A percentile compares a stretch with the other conserved stretches of the same genome.
Evolutionary conservation across 2,113 vertebrate species (phyloP).

Genomic region (Scortum barcoo): DNA sequence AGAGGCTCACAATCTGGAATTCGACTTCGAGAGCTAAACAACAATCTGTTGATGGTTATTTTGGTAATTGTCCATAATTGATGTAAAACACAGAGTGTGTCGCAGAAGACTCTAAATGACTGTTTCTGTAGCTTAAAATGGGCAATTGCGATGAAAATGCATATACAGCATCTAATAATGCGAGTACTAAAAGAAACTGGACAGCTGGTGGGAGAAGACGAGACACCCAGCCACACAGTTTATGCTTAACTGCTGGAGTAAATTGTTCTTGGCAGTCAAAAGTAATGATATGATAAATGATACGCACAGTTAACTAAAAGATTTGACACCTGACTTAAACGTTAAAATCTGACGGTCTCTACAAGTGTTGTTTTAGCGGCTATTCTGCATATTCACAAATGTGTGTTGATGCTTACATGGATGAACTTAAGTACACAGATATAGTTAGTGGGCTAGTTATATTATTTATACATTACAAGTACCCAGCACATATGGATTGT

Average conservation of each 20-base stretch:
- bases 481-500: background rate
- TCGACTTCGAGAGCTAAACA: constrained; percentile 72
- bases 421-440: background rate
- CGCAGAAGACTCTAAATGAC: constrained; percentile 73
- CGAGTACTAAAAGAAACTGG: constrained; percentile 53
- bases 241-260: constrained; percentile 56
- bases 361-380: background rate
- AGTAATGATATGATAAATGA: constrained; percentile 52
- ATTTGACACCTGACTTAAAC: constrained; percentile 51
- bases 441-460: background rate
- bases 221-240: constrained; percentile 54
- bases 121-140: constrained; percentile 63
- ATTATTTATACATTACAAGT: constrained; percentile 14
- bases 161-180: constrained; percentile 70
- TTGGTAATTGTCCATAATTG: constrained; percentile 83
- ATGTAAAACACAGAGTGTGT: constrained; percentile 67
- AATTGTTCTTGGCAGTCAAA: constrained; percentile 54
- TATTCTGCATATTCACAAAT: constrained; percentile 22
- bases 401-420: constrained; percentile 3
- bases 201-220: constrained; percentile 71
- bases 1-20: constrained; percentile 83
- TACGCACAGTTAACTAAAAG: constrained; percentile 41
- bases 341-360: constrained; percentile 30
- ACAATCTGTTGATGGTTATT: constrained; percentile 84
- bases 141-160: constrained; percentile 61